Conservation (phyloP, 2,113 vertebrate genomes). For the Trichomycterus rosablanca region DNA sequence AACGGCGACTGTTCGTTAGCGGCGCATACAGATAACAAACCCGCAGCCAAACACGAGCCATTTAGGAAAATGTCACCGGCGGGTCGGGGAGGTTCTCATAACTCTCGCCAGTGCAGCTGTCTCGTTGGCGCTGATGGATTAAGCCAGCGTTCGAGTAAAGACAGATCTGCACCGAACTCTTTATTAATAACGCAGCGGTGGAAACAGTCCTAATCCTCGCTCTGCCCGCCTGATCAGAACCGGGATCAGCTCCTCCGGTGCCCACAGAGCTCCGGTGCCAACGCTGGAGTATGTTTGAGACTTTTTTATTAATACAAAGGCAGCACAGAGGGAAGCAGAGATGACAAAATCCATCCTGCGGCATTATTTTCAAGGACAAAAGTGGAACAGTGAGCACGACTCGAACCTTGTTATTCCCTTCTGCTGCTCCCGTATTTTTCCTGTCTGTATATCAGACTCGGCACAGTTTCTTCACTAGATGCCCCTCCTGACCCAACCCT, state of each 20-base stretch:
- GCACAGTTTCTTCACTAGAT: too few relatives aligned
- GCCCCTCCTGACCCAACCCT: too few relatives aligned
- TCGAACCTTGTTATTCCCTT: too few relatives aligned
- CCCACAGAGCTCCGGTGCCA: slow-evolving; percentile 15
- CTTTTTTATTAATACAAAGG: neutral
- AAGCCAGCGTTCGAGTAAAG: slow-evolving; percentile 6
- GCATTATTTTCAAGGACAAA: neutral
- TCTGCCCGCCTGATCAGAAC: slow-evolving; percentile 24
- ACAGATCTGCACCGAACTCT: slow-evolving; percentile 28
- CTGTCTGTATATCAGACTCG: too few relatives aligned
- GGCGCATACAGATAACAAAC: slow-evolving; percentile 28
- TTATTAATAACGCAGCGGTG: slow-evolving; percentile 47
- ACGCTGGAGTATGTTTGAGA: slow-evolving; percentile 3
- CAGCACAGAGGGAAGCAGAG: neutral
- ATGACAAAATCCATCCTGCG: slow-evolving; percentile 1
- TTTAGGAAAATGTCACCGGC: slow-evolving; percentile 40
- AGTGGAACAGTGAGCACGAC: too few relatives aligned
- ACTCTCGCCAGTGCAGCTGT: slow-evolving; percentile 18
- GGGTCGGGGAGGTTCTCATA: slow-evolving; percentile 10
- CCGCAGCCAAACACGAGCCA: too few relatives aligned
- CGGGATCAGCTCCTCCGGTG: slow-evolving; percentile 30
- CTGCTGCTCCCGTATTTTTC: too few relatives aligned
- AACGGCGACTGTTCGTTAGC: slow-evolving; percentile 16
- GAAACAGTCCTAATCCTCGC: slow-evolving; percentile 43
- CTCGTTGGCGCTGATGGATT: slow-evolving; percentile 12